Percentiles rank a stretch among this genome's conserved stretches.
phyloP scores from a whole-genome alignment of 2,888 invertebrate species.

The Sussaba pulchella region DNA sequence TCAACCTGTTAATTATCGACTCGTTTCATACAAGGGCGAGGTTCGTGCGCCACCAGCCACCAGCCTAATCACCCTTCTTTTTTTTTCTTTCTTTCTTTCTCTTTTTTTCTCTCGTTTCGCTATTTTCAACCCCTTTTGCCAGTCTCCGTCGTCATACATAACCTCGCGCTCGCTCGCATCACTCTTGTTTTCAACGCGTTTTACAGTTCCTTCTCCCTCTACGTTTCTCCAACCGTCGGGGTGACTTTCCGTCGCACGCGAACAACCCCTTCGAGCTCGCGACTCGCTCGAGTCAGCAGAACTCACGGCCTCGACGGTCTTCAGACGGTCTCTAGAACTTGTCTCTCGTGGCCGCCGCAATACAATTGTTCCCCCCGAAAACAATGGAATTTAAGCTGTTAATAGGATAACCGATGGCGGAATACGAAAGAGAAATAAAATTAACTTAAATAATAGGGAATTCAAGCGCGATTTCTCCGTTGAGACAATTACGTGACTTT shows the following conservation, averaged over 20 bases:
- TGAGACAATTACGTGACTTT: constrained; percentile 1
- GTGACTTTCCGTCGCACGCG: background rate
- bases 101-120: constrained; percentile 58
- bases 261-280: constrained; percentile 43
- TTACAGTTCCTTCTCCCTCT: constrained; percentile 59
- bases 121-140: constrained; percentile 63
- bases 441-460: too few relatives aligned
- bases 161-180: constrained; percentile 39
- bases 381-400: constrained; percentile 57
- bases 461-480: too few relatives aligned
- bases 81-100: constrained; percentile 75
- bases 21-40: constrained; percentile 73
- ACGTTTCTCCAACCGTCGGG: background rate
- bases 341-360: constrained; percentile 19
- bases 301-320: constrained; percentile 52
- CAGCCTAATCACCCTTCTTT: constrained; percentile 81
- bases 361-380: constrained; percentile 54
- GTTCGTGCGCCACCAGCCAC: constrained; percentile 65
- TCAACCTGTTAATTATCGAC: constrained; percentile 83
- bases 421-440: background rate
- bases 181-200: constrained; percentile 81
- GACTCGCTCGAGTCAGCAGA: constrained; percentile 61
- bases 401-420: constrained; percentile 56
- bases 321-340: constrained; percentile 56
- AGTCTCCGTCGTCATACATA: constrained; percentile 36